A percentile compares a stretch with the other conserved stretches of the same genome.
These are phyloP conservation scores for Mungos mungo DNA, from an alignment of 2,113 vertebrate genomes.

Conservation along the genomic window DNA sequence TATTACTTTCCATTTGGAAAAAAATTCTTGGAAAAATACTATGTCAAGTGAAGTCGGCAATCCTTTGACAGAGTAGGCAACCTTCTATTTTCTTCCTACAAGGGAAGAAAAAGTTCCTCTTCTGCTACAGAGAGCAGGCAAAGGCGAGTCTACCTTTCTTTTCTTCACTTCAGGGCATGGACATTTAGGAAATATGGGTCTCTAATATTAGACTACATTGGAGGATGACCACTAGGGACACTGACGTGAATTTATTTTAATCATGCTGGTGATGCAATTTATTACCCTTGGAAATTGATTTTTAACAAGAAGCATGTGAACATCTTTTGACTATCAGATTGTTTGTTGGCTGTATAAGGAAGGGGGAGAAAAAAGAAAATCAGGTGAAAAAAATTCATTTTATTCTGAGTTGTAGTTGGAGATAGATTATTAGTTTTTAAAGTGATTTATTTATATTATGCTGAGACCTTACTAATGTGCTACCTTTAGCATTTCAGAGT, in stretches of 20 bases:
- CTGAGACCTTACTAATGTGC: slow-evolving; percentile 21
- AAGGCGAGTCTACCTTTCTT: not conserved
- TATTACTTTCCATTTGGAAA: slow-evolving; percentile 66
- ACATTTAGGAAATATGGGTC: not conserved
- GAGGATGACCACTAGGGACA: not conserved
- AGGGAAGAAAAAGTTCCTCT: no score
- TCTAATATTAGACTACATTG: not conserved
- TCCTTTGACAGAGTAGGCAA: not conserved
- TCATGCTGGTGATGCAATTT: not conserved
- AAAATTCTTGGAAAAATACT: slow-evolving; percentile 57
- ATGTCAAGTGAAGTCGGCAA: not conserved
- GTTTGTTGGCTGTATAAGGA: not conserved
- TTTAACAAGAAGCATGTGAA: slow-evolving; percentile 39
- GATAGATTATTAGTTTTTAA: slow-evolving; percentile 39
- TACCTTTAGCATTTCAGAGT: not conserved
- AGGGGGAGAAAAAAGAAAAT: not conserved
- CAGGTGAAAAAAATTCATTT: slow-evolving; percentile 40
- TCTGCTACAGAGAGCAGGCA: not conserved
- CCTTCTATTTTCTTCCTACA: not conserved
- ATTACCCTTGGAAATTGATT: slow-evolving; percentile 54
- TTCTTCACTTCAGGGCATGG: not conserved
- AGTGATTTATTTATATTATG: slow-evolving; percentile 35
- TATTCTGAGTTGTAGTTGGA: not conserved
- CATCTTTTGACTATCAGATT: not conserved
- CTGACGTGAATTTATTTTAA: slow-evolving; percentile 44